Conservation (phyloP, 2,888 invertebrate genomes). For the Nezara viridula region DNA sequence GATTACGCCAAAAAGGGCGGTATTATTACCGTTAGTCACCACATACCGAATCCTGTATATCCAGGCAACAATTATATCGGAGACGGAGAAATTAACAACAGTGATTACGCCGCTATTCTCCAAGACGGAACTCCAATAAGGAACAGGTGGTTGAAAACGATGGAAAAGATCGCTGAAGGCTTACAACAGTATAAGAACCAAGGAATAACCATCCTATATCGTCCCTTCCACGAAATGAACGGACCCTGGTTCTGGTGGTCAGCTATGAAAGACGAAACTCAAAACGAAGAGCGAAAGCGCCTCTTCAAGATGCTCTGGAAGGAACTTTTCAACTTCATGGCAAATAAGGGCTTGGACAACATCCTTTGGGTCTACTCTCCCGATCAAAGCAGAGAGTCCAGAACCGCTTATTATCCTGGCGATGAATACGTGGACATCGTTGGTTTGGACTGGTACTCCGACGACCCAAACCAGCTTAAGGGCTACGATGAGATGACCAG, state of each 20-base stretch:
- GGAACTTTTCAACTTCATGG: background rate
- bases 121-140: background rate
- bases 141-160: too few relatives aligned
- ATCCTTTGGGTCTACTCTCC: background rate
- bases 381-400: background rate
- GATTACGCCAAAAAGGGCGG: background rate
- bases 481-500: background rate
- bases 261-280: background rate
- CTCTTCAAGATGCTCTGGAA: background rate
- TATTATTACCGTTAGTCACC: background rate
- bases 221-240: too few relatives aligned
- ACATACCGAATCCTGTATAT: background rate
- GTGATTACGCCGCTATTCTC: background rate
- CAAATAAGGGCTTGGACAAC: background rate
- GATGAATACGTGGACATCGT: too few relatives aligned
- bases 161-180: conserved; percentile 23
- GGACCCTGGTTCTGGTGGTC: background rate
- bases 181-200: conserved; percentile 61
- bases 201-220: background rate
- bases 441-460: background rate
- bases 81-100: background rate
- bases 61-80: background rate
- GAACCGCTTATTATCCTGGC: background rate
- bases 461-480: background rate
- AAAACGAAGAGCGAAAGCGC: background rate